Conservation (phyloP, 2,113 vertebrate species). For the Phrynosoma blainvillii region DNA sequence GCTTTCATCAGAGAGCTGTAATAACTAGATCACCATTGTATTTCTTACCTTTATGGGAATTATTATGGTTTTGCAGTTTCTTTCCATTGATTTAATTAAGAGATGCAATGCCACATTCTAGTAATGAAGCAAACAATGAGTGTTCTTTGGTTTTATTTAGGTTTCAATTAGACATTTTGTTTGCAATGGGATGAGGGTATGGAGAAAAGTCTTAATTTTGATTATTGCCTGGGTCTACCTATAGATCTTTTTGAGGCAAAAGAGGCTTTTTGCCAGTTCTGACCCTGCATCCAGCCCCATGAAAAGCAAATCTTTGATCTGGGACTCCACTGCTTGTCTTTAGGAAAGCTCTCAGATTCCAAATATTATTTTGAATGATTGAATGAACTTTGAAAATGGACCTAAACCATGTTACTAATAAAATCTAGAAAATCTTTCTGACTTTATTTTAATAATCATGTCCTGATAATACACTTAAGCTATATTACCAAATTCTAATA, state of each 20-base stretch:
- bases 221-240: background rate
- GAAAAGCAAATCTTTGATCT: too few relatives aligned
- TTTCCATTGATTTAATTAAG: conserved; percentile 29
- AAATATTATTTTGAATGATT: too few relatives aligned
- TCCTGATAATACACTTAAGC: background rate
- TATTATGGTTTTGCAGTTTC: background rate
- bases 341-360: too few relatives aligned
- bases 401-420: too few relatives aligned
- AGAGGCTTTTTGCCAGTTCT: too few relatives aligned
- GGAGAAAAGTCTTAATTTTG: background rate
- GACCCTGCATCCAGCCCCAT: too few relatives aligned
- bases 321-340: too few relatives aligned
- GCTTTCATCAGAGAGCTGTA: conserved; percentile 54
- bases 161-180: background rate
- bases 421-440: background rate
- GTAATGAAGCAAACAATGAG: background rate
- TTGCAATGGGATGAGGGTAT: background rate
- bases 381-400: too few relatives aligned
- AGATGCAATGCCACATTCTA: background rate
- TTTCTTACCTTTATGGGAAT: background rate
- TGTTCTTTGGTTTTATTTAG: background rate
- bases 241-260: too few relatives aligned
- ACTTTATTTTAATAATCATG: too few relatives aligned
- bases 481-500: background rate
- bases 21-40: conserved; percentile 18